Evolutionary conservation across 1,140 invertebrate species (phyloP), one percentile per base, ranked within the genome.

Genomic region (Centruroides sculpturatus): DNA sequence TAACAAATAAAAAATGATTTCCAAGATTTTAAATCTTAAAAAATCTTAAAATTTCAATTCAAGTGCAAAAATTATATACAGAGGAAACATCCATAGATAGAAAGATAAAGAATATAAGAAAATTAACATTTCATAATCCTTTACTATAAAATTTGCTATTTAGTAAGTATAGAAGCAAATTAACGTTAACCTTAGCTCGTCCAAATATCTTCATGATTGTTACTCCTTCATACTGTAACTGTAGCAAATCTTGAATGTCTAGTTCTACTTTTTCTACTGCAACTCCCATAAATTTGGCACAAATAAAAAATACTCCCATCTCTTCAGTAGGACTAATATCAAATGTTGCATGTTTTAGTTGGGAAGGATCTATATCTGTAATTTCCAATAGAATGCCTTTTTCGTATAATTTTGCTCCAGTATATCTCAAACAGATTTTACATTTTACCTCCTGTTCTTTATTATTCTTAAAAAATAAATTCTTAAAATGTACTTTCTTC

Each of bases 111-210:
- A n/a, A n/a, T n/a, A n/a, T n/a, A n/a, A n/a, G n/a, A n/a, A n/a
- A n/a, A 8, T 41, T 41, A 41, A 41, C 8, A 41, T 41, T 41
- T 41, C 41, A 41, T 41, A 41, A 6, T 41, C 41, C 41, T 70
- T 84, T 82, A 49, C 82, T 81, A 69, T 87, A 88, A 74, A 87
- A 88, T 72, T 89, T 89, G 60, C 81, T 80, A 72, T 88, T 88
- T 11, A 89, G 73, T 57, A 89, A 77, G 71, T 83, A 83, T 51
- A 89, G 77, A 7, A 88, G 73, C 41, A 88, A 75, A 72, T 89
- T 88, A 34, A 88, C 83, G 69, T 88, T 88, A 55, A 88, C 80
- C 72, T 83, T 84, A 4, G 85, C 85, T 72, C 82, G 84, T 11
- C 83, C 84, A 73, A 88, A 89, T 77, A 89, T 82, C 66, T 86